Conservation (phyloP, 2,888 invertebrate species). For the Nasonovia ribisnigri region DNA sequence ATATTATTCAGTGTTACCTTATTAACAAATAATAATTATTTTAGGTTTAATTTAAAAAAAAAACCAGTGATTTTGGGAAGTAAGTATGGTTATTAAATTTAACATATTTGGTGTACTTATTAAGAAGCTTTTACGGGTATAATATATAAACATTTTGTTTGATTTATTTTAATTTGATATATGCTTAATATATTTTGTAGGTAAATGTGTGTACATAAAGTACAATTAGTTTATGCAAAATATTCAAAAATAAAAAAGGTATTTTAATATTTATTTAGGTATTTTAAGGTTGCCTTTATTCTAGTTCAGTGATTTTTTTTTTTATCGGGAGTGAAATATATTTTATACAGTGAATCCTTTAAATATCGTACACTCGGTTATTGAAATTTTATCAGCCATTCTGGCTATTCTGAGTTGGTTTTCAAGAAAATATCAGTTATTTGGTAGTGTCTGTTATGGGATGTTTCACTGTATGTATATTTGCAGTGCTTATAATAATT, state of each 20-base stretch:
- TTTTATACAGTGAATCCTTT: not conserved
- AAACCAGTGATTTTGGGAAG: constrained; percentile 12
- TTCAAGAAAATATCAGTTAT: too few species aligned
- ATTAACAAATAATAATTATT: constrained; percentile 31
- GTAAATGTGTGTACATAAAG: not conserved
- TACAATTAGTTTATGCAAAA: not conserved
- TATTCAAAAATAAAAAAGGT: not conserved
- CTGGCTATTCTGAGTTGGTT: too few species aligned
- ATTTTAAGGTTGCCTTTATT: not conserved
- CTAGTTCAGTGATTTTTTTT: not conserved
- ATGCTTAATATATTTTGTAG: not conserved
- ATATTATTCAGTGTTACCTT: not conserved
- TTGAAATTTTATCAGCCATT: too few species aligned
- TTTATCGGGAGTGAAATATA: not conserved
- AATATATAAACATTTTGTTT: not conserved
- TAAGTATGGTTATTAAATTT: constrained; percentile 20
- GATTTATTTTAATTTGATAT: not conserved
- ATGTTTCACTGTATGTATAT: not conserved
- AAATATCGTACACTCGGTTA: too few species aligned
- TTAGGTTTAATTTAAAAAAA: constrained; percentile 31
- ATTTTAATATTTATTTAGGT: not conserved
- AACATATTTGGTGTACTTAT: not conserved
- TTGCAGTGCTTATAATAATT: not conserved
- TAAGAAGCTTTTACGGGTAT: not conserved
- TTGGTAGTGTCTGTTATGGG: too few species aligned